These are phyloP conservation scores for Dryobotodes eremita DNA, from an alignment of 2,888 invertebrate genomes.

Conservation along the genomic window DNA sequence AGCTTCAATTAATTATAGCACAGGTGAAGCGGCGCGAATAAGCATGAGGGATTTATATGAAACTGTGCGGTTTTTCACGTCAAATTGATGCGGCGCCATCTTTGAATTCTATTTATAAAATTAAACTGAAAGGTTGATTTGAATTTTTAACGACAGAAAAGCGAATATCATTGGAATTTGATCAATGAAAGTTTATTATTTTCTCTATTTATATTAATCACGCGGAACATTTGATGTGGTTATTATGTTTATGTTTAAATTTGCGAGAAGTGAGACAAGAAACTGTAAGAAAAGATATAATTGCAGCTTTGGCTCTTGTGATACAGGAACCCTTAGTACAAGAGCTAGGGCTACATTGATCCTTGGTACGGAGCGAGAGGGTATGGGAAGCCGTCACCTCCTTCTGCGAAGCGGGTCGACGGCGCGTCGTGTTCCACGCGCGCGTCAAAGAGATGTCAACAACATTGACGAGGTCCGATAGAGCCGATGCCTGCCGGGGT, in stretches of 20 bases:
- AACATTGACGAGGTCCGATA: too few relatives aligned
- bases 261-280: neutral
- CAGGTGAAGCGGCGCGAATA: constrained; percentile 71
- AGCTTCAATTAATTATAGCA: constrained; percentile 78
- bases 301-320: too few relatives aligned
- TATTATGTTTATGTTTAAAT: neutral
- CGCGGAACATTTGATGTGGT: neutral
- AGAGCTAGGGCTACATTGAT: too few relatives aligned
- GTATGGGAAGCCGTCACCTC: too few relatives aligned
- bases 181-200: neutral
- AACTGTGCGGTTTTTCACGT: constrained; percentile 51
- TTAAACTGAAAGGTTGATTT: constrained; percentile 8
- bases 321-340: too few relatives aligned
- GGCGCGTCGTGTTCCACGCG: too few relatives aligned
- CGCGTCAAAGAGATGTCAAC: too few relatives aligned
- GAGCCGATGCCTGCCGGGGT: too few relatives aligned
- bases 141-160: neutral
- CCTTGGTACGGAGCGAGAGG: too few relatives aligned
- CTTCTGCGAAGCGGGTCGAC: too few relatives aligned
- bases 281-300: neutral
- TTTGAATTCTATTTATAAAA: constrained; percentile 36
- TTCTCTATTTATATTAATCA: neutral
- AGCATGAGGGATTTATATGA: constrained; percentile 59
- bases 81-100: constrained; percentile 28
- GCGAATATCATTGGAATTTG: neutral